A percentile compares a stretch with the other conserved stretches of the same genome.
phyloP scores from a whole-genome alignment of 1,140 invertebrate species.

The Bombus superbus region DNA sequence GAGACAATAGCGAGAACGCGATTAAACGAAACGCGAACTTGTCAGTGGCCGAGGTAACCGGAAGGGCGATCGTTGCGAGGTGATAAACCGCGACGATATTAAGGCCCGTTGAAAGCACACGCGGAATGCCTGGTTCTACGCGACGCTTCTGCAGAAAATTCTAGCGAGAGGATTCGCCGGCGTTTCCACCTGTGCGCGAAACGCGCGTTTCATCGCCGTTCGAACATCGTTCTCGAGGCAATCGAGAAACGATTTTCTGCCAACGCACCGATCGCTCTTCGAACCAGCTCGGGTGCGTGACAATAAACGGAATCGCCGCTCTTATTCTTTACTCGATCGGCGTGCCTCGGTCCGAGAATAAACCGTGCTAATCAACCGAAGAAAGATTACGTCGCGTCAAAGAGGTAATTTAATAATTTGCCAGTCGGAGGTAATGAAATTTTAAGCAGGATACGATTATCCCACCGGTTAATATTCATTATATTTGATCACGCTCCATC shows the following conservation, averaged over 20 bases:
- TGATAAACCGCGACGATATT: background rate
- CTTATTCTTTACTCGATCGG: constrained; percentile 3
- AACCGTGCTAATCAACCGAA: background rate
- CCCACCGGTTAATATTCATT: background rate
- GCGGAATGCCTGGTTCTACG: background rate
- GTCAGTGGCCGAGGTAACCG: background rate
- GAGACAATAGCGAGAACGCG: constrained; percentile 72
- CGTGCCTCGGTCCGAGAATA: background rate
- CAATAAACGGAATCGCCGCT: background rate
- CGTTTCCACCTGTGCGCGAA: background rate
- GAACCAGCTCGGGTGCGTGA: background rate
- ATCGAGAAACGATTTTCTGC: background rate
- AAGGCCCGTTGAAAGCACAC: background rate
- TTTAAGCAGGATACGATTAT: background rate
- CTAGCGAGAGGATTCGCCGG: background rate
- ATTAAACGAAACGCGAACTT: constrained; percentile 29
- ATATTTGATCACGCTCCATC: background rate
- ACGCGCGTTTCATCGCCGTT: background rate
- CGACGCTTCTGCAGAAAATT: background rate
- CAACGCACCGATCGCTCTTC: background rate
- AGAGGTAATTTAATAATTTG: constrained; percentile 9
- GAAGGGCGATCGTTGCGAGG: background rate
- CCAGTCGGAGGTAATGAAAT: background rate
- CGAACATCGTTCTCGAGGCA: background rate
- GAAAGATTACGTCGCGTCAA: background rate